Conservation (phyloP, 2,113 vertebrate genomes). For the Cinclus mexicanus region DNA sequence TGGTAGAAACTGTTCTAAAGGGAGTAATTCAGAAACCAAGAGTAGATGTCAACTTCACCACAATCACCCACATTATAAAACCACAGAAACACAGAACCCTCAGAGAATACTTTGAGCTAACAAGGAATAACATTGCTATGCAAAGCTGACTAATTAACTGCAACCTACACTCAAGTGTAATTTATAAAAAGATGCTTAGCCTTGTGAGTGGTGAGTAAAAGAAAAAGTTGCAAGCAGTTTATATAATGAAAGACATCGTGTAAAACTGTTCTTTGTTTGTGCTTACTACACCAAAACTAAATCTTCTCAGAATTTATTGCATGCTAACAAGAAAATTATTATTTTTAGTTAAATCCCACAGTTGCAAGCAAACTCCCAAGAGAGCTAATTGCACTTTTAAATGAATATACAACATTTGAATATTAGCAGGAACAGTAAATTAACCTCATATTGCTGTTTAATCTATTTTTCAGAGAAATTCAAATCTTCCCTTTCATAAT, state of each 20-base stretch:
- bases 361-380: slow-evolving; percentile 12
- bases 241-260: neutral
- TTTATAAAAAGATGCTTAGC: slow-evolving; percentile 20
- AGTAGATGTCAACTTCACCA: neutral
- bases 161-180: neutral
- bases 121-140: neutral
- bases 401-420: slow-evolving; percentile 16
- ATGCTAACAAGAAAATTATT: slow-evolving; percentile 21
- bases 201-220: neutral
- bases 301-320: slow-evolving; percentile 15
- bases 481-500: neutral
- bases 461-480: neutral
- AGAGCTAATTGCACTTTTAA: slow-evolving; percentile 38
- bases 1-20: neutral
- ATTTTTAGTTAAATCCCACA: slow-evolving; percentile 48
- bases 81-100: neutral
- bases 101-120: slow-evolving; percentile 26
- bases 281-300: slow-evolving; percentile 44
- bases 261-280: slow-evolving; percentile 36
- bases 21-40: neutral
- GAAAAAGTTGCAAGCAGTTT: neutral
- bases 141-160: slow-evolving; percentile 39
- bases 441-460: slow-evolving; percentile 26
- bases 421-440: slow-evolving; percentile 31
- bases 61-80: neutral